Base-by-base conservation (phyloP, 2,888 invertebrate species). In the Eubasilissa splendida region DNA sequence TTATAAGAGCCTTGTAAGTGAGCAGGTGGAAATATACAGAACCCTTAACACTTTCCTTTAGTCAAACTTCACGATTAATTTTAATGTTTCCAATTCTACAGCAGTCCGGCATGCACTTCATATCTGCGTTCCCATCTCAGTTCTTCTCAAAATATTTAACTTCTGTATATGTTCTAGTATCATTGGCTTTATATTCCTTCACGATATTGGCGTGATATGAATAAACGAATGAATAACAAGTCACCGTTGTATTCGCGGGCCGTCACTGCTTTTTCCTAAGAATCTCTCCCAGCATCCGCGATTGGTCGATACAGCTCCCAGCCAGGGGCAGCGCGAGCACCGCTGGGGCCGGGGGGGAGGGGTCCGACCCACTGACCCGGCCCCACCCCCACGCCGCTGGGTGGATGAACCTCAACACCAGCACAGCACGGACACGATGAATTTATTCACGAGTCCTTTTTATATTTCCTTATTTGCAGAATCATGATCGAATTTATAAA, bases 301-400 rank as follows among this genome's bases (percentile, higher is more conserved):
- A 85, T 87, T 90, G 91, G 88, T 91, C 91, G 89, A 90, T 91
- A 91, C 86, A 90, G 90, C 88, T 88, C 88, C 87, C 88, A 87
- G 87, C 87, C 87, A 87, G 88, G 87, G 86, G 79, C 79, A 79
- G 82, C 87, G 87, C 87, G 84, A 33, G 71, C 71, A 71, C 22
- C 71, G 79, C 77, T 77, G 79, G 87, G 87, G 87, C 81, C 79
- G 80, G 59, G 70, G 89, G 89, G 80, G 59, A 63, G 89, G 89
- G 85, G 91, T 91, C 91, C 92, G 92, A 92, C 92, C 92, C 92
- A 92, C 91, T 92, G 92, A 92, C 92, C 92, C 78, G 53, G 88
- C 88, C 87, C 88, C 85, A 65, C 85, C 85, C 83, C 84, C 84
- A 88, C 88, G 87, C 85, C 85, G 83, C 83, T 11, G 22, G 63